These are phyloP conservation scores for Dermochelys coriacea DNA, from an alignment of 2,797 vertebrate species.

Conservation along the genomic window DNA sequence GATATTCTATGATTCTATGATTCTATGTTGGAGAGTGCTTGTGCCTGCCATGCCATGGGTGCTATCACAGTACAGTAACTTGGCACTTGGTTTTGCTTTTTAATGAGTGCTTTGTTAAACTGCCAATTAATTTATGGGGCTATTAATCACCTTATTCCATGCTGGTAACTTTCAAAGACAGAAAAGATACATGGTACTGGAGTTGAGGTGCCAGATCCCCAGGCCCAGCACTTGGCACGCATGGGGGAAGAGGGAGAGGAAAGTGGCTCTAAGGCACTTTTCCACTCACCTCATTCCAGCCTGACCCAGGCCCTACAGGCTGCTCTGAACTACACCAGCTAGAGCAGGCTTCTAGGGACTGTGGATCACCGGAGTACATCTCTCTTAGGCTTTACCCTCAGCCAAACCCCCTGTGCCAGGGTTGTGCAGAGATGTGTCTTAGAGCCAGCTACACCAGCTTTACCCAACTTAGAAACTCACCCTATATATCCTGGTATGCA, in stretches of 20 bases:
- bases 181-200: slow-evolving; percentile 10
- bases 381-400: not conserved
- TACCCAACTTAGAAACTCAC: not conserved
- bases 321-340: not conserved
- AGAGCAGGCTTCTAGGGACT: not conserved
- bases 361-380: rapidly evolving
- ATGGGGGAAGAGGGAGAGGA: not conserved
- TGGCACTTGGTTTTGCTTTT: slow-evolving; percentile 36
- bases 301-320: not conserved
- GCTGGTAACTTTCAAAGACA: not conserved
- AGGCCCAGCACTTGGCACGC: not conserved
- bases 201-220: slow-evolving; percentile 15
- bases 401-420: rapidly evolving
- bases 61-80: not conserved
- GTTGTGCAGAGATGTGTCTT: rapidly evolving
- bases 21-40: not conserved
- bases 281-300: not conserved
- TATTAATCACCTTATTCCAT: slow-evolving; percentile 42
- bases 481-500: rapidly evolving
- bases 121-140: slow-evolving; percentile 50
- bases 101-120: slow-evolving; percentile 16
- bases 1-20: too few species aligned
- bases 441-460: not conserved
- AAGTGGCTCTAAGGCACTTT: not conserved
- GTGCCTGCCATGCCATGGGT: rapidly evolving